These are phyloP conservation scores for Oreochromis niloticus DNA, from an alignment of 2,113 vertebrate genomes.

Conservation along the genomic window DNA sequence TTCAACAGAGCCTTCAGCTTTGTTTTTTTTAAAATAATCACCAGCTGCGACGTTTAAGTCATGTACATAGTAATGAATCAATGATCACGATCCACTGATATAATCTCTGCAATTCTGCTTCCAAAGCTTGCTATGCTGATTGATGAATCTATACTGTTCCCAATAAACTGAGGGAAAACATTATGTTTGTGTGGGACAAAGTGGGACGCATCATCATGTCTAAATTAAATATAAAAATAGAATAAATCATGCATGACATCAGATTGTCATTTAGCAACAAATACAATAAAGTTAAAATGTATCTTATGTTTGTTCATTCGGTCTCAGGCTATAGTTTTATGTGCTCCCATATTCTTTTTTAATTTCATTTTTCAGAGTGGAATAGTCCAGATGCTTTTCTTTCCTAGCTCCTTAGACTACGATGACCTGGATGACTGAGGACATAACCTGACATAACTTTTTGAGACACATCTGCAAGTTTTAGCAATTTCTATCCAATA, in stretches of 20 bases:
- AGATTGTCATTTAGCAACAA: neutral
- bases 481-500: neutral
- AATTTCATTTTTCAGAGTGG: neutral
- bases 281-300: neutral
- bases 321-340: neutral
- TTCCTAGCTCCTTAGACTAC: neutral
- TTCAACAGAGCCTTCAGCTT: neutral
- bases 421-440: neutral
- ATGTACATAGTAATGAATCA: neutral
- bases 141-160: neutral
- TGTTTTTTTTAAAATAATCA: accelerated
- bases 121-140: neutral
- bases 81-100: neutral
- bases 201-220: neutral
- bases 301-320: neutral
- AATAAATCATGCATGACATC: neutral
- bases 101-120: neutral
- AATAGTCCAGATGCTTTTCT: neutral
- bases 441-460: neutral
- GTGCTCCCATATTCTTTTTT: neutral
- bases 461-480: neutral
- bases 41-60: neutral
- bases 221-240: neutral
- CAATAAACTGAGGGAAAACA: neutral
- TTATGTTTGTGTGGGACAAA: neutral